Evolutionary conservation across 2,888 invertebrate species (phyloP).

Genomic region (Eristalis intricaria): DNA sequence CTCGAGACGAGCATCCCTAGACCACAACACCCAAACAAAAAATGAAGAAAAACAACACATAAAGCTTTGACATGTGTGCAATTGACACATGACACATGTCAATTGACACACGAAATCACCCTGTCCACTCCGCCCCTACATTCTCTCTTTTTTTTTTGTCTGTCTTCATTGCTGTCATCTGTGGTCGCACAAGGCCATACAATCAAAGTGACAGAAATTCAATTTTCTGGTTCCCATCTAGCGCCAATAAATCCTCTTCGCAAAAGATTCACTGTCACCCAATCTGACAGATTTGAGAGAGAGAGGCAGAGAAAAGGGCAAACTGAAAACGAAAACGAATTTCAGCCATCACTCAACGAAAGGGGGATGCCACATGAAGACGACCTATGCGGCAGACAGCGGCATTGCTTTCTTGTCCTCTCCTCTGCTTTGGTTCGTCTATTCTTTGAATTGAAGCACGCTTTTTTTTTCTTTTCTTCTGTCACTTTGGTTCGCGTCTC

Average conservation of each 20-base stretch:
- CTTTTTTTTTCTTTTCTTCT: constrained; percentile 19
- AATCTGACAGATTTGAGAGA: constrained; percentile 57
- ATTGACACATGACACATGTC: neutral
- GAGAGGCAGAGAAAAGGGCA: neutral
- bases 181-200: neutral
- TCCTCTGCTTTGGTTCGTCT: neutral
- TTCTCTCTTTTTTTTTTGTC: too few relatives aligned
- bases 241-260: constrained; percentile 43
- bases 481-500: neutral
- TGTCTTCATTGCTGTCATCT: neutral
- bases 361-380: constrained; percentile 12
- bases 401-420: neutral
- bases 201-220: constrained; percentile 30
- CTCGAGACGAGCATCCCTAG: neutral
- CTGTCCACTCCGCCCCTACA: neutral
- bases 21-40: neutral
- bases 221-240: constrained; percentile 33
- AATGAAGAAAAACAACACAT: neutral
- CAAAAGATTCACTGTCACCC: constrained; percentile 55
- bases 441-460: constrained; percentile 30
- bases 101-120: neutral
- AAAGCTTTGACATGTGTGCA: neutral
- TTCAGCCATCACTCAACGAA: constrained; percentile 50
- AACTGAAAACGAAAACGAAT: constrained; percentile 47
- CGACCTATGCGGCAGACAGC: neutral